These are phyloP conservation scores for Cryptophagus acutangulus DNA, from an alignment of 2,888 invertebrate genomes.

Conservation along the genomic window DNA sequence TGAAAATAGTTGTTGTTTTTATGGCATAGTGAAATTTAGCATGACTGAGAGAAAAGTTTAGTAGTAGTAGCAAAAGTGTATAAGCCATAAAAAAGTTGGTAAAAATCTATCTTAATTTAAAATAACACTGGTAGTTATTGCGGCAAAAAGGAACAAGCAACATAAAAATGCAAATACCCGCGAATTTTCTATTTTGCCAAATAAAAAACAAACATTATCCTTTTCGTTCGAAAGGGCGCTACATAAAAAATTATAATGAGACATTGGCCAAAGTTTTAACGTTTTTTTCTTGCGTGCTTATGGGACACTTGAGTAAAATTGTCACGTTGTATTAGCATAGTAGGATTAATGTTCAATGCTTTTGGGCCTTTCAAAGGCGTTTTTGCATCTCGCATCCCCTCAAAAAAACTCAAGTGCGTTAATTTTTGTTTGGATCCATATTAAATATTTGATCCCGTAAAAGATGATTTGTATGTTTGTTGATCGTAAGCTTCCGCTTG, in stretches of 20 bases:
- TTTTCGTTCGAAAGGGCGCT: constrained; percentile 40
- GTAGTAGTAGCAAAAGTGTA: constrained; percentile 22
- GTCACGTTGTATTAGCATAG: constrained; percentile 35
- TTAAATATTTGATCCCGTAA: constrained; percentile 6
- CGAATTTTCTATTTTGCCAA: constrained; percentile 32
- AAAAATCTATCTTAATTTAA: constrained; percentile 39
- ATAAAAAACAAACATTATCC: constrained; percentile 43
- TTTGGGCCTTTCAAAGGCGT: constrained; percentile 14
- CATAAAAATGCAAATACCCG: constrained; percentile 44
- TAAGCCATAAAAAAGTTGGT: constrained; percentile 31
- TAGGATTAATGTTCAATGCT: constrained; percentile 25
- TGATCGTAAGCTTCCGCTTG: constrained; percentile 25
- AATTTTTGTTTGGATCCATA: constrained; percentile 7
- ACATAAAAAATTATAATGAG: constrained; percentile 45
- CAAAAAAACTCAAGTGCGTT: too few relatives aligned
- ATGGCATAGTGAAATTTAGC: too few relatives aligned
- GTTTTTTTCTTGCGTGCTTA: constrained; percentile 33
- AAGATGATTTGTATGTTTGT: constrained; percentile 30
- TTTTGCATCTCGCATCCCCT: too few relatives aligned
- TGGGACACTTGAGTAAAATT: constrained; percentile 26
- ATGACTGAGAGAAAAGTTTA: too few relatives aligned
- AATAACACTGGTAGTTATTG: constrained; percentile 38
- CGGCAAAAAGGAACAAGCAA: constrained; percentile 39
- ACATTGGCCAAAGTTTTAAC: constrained; percentile 40
- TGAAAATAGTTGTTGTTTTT: too few relatives aligned